Percentiles rank a stretch among this genome's conserved stretches.
phyloP scores from a whole-genome alignment of 2,113 vertebrate species.

The Nerophis lumbriciformis region DNA sequence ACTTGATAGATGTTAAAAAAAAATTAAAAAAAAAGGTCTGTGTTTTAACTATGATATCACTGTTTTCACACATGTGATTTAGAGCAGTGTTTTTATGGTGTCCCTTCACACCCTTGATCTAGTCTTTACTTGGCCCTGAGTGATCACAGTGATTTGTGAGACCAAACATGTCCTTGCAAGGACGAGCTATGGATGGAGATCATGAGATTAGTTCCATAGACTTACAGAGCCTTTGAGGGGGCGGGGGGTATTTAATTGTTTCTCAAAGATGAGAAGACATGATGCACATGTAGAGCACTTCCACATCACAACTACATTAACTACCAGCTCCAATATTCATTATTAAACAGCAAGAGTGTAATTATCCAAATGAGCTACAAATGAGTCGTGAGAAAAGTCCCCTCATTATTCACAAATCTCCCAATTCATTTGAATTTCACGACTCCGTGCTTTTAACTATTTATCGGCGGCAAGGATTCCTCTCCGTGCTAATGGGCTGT shows the following conservation, averaged over 20 bases:
- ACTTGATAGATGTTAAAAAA: too few species aligned
- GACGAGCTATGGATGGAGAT: neutral
- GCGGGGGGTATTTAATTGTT: neutral
- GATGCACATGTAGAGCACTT: neutral
- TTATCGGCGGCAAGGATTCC: slow-evolving; percentile 1
- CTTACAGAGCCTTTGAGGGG: too few species aligned
- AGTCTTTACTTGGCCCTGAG: neutral
- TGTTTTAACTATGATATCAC: neutral
- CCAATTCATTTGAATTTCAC: neutral
- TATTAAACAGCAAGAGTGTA: slow-evolving; percentile 32
- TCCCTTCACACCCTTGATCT: neutral
- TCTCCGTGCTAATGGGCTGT: neutral
- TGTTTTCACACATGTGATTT: neutral
- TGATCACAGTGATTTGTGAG: slow-evolving; percentile 3
- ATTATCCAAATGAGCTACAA: slow-evolving; percentile 27
- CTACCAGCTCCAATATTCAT: slow-evolving; percentile 28
- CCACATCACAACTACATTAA: slow-evolving; percentile 15
- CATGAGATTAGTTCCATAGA: neutral
- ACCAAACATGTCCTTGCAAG: neutral
- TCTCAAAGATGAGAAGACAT: neutral
- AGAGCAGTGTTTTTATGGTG: neutral
- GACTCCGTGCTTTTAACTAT: neutral
- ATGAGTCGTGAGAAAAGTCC: slow-evolving; percentile 1
- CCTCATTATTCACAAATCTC: slow-evolving; percentile 10
- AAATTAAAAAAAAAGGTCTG: too few species aligned